Conservation (phyloP, 1,140 invertebrate genomes). For the Maconellicoccus hirsutus region DNA sequence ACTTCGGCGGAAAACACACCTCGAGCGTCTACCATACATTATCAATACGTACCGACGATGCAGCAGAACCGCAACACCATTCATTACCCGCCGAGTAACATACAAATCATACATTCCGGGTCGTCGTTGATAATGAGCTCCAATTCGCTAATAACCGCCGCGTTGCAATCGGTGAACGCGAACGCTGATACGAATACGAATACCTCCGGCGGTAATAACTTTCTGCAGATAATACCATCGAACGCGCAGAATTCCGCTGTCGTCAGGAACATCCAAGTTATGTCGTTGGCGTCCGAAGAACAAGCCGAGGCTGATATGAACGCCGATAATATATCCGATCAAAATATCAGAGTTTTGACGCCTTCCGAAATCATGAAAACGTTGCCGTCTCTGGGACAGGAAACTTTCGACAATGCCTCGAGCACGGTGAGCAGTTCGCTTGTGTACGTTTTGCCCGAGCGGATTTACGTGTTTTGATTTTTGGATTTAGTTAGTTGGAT, state of each 20-base stretch:
- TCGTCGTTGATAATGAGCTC: conserved; percentile 30
- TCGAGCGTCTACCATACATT: conserved; percentile 25
- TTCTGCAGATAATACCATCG: conserved; percentile 27
- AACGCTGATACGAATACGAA: conserved; percentile 23
- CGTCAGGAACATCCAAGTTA: conserved; percentile 23
- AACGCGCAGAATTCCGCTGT: conserved; percentile 21
- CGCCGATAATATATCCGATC: conserved; percentile 41
- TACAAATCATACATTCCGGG: conserved; percentile 30
- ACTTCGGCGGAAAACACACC: background rate
- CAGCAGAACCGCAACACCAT: conserved; percentile 29
- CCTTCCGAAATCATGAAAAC: conserved; percentile 77
- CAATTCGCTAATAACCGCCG: conserved; percentile 27
- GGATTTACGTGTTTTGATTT: too few relatives aligned
- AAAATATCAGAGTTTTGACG: conserved; percentile 71
- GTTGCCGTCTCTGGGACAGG: conserved; percentile 62
- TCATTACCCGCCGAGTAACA: conserved; percentile 31
- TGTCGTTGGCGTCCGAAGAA: conserved; percentile 21
- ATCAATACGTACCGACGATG: conserved; percentile 27
- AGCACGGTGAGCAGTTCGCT: conserved; percentile 45
- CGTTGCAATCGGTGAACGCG: conserved; percentile 24
- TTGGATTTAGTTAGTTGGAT: too few relatives aligned
- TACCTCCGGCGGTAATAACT: conserved; percentile 21
- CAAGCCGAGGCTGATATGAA: conserved; percentile 34
- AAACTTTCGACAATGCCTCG: conserved; percentile 45
- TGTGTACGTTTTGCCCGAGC: conserved; percentile 27